Base-by-base conservation (phyloP, 2,888 invertebrate genomes). In the Dryomyza anilis region DNA sequence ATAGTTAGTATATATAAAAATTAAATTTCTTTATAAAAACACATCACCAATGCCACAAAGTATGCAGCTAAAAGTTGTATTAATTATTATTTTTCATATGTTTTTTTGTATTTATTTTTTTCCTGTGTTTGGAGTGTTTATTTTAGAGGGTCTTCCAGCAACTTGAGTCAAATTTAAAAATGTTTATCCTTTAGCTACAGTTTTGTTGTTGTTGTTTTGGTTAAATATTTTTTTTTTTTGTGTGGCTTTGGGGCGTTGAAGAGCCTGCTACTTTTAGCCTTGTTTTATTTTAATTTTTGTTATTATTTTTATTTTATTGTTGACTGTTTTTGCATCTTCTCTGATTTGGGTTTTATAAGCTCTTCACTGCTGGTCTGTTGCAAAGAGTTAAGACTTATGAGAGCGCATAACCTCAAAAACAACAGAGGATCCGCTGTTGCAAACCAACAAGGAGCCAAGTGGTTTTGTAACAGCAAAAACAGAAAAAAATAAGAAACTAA, bases 381-480 rank as follows among this genome's bases (percentile, higher is more conserved):
- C n/a, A n/a, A 12, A 27, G 43, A 27, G 43, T 57, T 29, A 48
- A 48, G 36, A 50, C 48, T 50, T 60, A 60, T 60, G 48, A 57
- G n/a, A 59, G 21, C 43, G 61, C 27, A 52, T 43, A 61, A 61
- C 61, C 61, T 61, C 61, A 61, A 53, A 61, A 61, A 61, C 61
- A 61, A 53, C 52, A 29, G 53, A 29, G 58, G 19, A 50, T 29
- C 50, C 19, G 14, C 30, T 59, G 46, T 59, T 59, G 46, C 21
- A 33, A 19, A 33, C 27, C 10, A 7, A 14, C 12, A 6, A 36
- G 25, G 27, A 3, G n/a, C 3, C 21, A 25, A 21, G 39, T 3
- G n/a, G 39, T 5, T n/a, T n/a, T n/a, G n/a, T n/a, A n/a, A n/a
- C n/a, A n/a, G n/a, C n/a, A n/a, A n/a, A n/a, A n/a, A n/a, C n/a